Base-by-base conservation (phyloP, 2,797 vertebrate genomes). In the Poeciliopsis presidionis region DNA sequence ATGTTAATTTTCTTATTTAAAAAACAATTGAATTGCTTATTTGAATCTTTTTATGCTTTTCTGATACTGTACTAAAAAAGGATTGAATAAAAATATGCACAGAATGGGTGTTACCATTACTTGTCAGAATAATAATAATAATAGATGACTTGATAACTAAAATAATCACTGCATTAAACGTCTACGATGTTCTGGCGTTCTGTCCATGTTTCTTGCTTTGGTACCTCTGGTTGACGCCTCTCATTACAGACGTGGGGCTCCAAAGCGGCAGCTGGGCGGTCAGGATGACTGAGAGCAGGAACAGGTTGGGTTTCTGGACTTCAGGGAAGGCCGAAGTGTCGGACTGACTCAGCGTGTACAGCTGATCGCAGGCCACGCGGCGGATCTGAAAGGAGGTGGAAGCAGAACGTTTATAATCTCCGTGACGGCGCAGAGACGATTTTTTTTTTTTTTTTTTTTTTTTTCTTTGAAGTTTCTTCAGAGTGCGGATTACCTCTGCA, bases 181-280 rank as follows among this genome's bases (percentile, higher is more conserved):
- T 51, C 74, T 49, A 16, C 5, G 67, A 0, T 49, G 25, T 83
- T 86, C 13, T 75, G 14, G 3, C 3, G 30, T 41, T 28, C 49
- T 22, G 0, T 7, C 47, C 5, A 7, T 49, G 0, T 67, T 73
- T 81, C 18, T 51, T 65, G 71, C 16, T 76, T 8, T n/a, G 41
- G 39, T 89, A 98, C 98, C 98, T 98, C 94, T 99, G 98, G 93
- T 99, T 99, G 92, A 99, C 95, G 45, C 98, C 98, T 91, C 98
- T 97, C 98, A 99, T 99, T 78, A 99, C 97, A 76, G 98, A 99
- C 13, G 98, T 99, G 11, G 98, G 98, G 84, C 98, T 99, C 98
- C 98, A 99, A 36, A 99, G 95, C 0, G 98, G 98, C 85, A 99
- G 96, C 92, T 99, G 98, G n/a, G 98, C 98, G 0, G 97, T 97